Evolutionary conservation across 2,797 vertebrate species (phyloP), one percentile per base, ranked within the genome.

Genomic region (Manis pentadactyla): DNA sequence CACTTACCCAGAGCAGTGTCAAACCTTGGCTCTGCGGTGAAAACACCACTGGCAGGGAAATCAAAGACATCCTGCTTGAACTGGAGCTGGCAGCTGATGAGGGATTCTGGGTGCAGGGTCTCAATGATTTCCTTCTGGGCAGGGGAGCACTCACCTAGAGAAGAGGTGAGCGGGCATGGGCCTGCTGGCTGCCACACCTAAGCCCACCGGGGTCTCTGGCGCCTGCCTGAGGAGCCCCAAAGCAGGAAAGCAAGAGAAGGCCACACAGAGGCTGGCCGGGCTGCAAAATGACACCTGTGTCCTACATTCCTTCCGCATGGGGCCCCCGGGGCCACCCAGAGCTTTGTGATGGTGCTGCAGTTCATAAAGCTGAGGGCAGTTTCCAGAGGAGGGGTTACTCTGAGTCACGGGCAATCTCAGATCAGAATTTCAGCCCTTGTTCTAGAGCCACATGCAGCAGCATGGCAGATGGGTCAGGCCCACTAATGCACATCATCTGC

Each of bases 71-170:
- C 98, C 0, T 97, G 99, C 96, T 96, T 99, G 96, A 99, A 99
- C 95, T 98, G 98, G 11, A 99, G 98, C 25, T 99, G 99, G 96
- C 99, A 99, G 96, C 93, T 98, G 90, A 99, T 86, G 37, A 98
- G 98, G 29, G 98, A 98, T 86, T 99, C 99, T 0, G 99, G 99
- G 0, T 97, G 98, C 87, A 99, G 98, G 31, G 98, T 97, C 57
- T 98, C 63, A 34, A 99, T 98, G 34, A 98, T 98, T 57, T 99
- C 98, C 37, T 96, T 95, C 97, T 99, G 99, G 68, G 97, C 85
- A 4, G 98, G 89, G 1, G 98, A 99, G 85, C 99, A 99, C 66
- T 98, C 98, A 53, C 99, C 99, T 99, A 93, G 84, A 82, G 59
- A 37, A 2, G 4, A 4, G 10, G 19, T 5, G 5, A 92, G 75